phyloP scores from a whole-genome alignment of 2,797 vertebrate genomes.

The Tapera naevia region DNA sequence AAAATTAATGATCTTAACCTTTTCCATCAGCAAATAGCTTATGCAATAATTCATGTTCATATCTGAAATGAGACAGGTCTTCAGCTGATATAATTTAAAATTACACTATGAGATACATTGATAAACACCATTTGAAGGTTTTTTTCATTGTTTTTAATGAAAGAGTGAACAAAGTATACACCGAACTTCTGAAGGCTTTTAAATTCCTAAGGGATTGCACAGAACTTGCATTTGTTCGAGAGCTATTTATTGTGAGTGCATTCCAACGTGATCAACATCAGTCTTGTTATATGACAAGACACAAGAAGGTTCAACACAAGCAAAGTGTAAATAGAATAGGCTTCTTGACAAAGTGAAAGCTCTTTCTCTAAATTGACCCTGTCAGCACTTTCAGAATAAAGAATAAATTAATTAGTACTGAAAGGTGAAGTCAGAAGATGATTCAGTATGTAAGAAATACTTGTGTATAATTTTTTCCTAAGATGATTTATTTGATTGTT shows the following conservation, averaged over 20 bases:
- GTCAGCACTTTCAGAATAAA: neutral
- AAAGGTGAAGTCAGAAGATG: neutral
- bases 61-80: neutral
- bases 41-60: neutral
- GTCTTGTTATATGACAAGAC: neutral
- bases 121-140: neutral
- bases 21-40: neutral
- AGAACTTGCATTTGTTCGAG: conserved; percentile 22
- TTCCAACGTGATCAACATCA: neutral
- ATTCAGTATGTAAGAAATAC: neutral
- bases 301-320: neutral
- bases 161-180: conserved; percentile 1
- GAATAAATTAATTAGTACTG: neutral
- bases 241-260: conserved; percentile 4
- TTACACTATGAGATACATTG: neutral
- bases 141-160: neutral
- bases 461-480: neutral
- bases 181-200: neutral
- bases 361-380: neutral
- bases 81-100: neutral
- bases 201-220: neutral
- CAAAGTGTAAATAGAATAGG: neutral
- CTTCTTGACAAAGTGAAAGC: neutral
- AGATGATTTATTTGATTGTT: neutral
- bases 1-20: neutral